Evolutionary conservation across 2,797 vertebrate genomes (phyloP), one percentile per base, ranked within the genome.

Genomic region (Mastacembelus armatus): DNA sequence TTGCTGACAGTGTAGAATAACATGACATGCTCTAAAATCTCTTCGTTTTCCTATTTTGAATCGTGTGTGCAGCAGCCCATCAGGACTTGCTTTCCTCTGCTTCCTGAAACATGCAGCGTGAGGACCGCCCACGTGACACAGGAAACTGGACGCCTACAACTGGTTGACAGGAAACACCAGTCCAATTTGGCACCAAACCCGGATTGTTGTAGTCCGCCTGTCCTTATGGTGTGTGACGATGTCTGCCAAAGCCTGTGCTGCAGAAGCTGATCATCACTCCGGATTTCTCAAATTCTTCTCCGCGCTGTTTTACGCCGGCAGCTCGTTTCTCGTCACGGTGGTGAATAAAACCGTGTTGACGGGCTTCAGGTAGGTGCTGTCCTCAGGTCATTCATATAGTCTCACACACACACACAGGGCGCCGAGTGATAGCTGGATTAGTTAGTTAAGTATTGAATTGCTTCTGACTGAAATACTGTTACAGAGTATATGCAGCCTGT

Each of bases 341-440:
- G 91, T 97, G 50, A 98, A 97, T 88, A 98, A 98, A 89, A 84
- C 91, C 1, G 92, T 97, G 74, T 86, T 98, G 74, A 97, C 96
- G n/a, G 83, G 91, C 45, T 95, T 94, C 92, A 92, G 95, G 96
- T 98, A 85, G 91, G 95, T 7, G 18, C 50, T 22, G 24, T 22
- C 40, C 29, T 11, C 1, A 11, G 10, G 4, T 44, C 3, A 10
- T 12, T 22, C 1, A 7, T 4, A 0, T 32, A n/a, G n/a, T n/a
- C n/a, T n/a, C n/a, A n/a, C n/a, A n/a, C 40, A 33, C 19, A 10
- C 59, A 3, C 2, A 30, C 2, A 43, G 24, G 19, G n/a, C n/a
- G n/a, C n/a, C n/a, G n/a, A n/a, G n/a, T n/a, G n/a, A n/a, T n/a
- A n/a, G n/a, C n/a, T n/a, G n/a, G n/a, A n/a, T n/a, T n/a, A n/a